These are phyloP conservation scores for Choristoneura fumiferana DNA, from an alignment of 1,140 invertebrate species.

Conservation along the genomic window DNA sequence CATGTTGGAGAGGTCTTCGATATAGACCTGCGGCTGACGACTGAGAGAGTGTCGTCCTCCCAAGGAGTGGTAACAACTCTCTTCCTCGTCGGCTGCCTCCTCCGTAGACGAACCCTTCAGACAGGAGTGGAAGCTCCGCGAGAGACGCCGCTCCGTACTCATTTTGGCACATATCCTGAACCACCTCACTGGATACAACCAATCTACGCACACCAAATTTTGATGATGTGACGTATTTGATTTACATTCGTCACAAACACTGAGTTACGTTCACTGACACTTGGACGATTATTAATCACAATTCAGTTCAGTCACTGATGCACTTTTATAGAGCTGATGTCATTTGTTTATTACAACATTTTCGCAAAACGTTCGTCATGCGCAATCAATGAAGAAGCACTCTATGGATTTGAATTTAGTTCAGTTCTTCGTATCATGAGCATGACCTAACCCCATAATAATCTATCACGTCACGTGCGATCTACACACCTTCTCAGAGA, in stretches of 20 bases:
- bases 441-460: conserved; percentile 5
- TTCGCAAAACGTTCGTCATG: background rate
- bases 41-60: conserved; percentile 63
- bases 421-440: conserved; percentile 6
- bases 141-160: conserved; percentile 81
- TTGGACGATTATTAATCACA: background rate
- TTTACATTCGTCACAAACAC: conserved; percentile 7
- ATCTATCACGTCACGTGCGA: conserved; percentile 24
- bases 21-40: conserved; percentile 62
- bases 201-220: conserved; percentile 6
- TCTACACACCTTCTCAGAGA: conserved; percentile 33
- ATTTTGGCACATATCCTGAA: conserved; percentile 78
- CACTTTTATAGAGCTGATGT: background rate
- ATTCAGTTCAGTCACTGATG: background rate
- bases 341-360: background rate
- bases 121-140: conserved; percentile 83
- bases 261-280: background rate
- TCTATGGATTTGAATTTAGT: background rate
- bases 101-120: conserved; percentile 82
- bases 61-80: conserved; percentile 68
- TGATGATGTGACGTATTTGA: background rate
- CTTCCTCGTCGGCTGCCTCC: conserved; percentile 74
- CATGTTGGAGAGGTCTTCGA: conserved; percentile 64
- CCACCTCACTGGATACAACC: conserved; percentile 29
- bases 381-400: background rate